Evolutionary conservation across 1,140 invertebrate genomes (phyloP).

Genomic region (Onthophagus taurus): DNA sequence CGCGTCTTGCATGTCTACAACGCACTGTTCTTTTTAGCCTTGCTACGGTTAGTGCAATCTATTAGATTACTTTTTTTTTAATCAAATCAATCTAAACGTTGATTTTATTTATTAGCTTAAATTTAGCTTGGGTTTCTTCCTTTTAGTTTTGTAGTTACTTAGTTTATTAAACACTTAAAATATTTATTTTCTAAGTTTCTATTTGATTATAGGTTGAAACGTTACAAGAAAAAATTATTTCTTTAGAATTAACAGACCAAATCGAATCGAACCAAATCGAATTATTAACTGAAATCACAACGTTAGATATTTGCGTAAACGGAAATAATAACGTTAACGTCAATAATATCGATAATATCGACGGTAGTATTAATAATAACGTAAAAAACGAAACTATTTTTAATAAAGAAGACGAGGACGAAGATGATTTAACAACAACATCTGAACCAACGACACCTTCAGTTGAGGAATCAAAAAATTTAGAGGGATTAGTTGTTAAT

Average conservation of each 20-base stretch:
- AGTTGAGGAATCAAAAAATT: slow-evolving; percentile 24
- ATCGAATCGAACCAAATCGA: slow-evolving; percentile 27
- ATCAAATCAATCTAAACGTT: too few relatives aligned
- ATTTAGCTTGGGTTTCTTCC: not conserved
- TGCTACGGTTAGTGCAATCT: too few relatives aligned
- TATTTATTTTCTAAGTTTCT: not conserved
- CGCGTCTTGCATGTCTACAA: too few relatives aligned
- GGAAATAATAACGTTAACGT: too few relatives aligned
- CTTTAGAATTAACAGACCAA: slow-evolving; percentile 69
- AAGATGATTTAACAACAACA: slow-evolving; percentile 16
- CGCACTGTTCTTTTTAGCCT: too few relatives aligned
- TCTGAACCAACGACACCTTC: slow-evolving; percentile 23
- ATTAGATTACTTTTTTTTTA: too few relatives aligned
- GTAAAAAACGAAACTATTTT: too few relatives aligned
- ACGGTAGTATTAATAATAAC: too few relatives aligned
- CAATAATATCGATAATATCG: too few relatives aligned
- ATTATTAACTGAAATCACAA: too few relatives aligned
- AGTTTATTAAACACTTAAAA: not conserved
- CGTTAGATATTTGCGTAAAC: slow-evolving; percentile 21
- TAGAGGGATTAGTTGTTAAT: not conserved
- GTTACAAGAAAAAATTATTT: slow-evolving; percentile 79
- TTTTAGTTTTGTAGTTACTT: not conserved
- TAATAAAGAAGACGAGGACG: slow-evolving; percentile 18
- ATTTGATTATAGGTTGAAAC: slow-evolving; percentile 63
- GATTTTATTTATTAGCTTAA: too few relatives aligned